phyloP scores from a whole-genome alignment of 1,140 invertebrate species.

The Platyscapa corneri region DNA sequence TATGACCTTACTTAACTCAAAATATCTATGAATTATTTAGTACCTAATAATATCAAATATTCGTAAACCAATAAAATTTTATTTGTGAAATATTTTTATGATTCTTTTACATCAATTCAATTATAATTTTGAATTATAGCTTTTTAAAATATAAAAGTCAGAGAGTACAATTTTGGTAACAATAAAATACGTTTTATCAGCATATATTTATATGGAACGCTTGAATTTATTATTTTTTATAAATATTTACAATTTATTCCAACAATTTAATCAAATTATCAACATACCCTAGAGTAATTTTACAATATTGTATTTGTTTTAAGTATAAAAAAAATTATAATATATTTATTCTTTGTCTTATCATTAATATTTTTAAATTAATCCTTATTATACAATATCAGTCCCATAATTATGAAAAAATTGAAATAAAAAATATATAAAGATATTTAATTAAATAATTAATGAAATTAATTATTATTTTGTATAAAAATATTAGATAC shows the following conservation, averaged over 20 bases:
- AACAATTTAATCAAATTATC: neutral
- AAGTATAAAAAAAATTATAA: no score
- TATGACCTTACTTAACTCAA: neutral
- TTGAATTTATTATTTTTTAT: neutral
- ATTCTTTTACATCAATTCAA: neutral
- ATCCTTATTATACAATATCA: no score
- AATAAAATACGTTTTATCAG: neutral
- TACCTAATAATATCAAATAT: neutral
- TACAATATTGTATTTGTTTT: neutral
- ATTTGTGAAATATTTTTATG: neutral
- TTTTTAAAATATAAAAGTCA: neutral
- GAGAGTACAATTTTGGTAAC: neutral
- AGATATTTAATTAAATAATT: neutral
- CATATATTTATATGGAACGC: neutral
- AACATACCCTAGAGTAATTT: neutral
- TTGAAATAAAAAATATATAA: neutral
- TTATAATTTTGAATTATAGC: neutral
- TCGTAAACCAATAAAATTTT: no score
- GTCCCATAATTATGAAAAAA: no score
- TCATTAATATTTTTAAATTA: no score
- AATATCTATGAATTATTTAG: neutral
- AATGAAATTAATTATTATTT: neutral
- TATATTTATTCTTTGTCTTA: neutral
- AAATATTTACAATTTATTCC: neutral
- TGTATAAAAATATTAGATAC: neutral